Base-by-base conservation (phyloP, 2,113 vertebrate species). In the Siniperca knerii region DNA sequence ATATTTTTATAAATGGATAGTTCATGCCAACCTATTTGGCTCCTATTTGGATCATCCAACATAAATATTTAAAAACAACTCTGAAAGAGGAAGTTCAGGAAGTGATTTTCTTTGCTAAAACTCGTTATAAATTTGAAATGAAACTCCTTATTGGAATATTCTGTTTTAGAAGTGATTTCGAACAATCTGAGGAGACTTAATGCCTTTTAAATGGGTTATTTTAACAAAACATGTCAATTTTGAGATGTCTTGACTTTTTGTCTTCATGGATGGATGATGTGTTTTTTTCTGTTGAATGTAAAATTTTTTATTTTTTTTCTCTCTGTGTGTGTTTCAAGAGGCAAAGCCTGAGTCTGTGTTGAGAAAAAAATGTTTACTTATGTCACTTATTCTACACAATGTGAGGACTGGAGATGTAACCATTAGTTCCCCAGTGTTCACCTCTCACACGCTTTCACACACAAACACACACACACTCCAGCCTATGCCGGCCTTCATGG, bases 361-460 rank as follows among this genome's bases (percentile, higher is more conserved):
- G 23, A 61, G 55, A n/a, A n/a, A 70, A 66, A 3, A 68, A 5
- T 9, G 44, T 79, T 66, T 52, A 67, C 15, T 54, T 35, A 54
- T 42, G 25, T 79, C 61, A 25, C 72, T 48, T 21, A 48, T 46
- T 67, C 68, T 23, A 46, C 73, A 77, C 65, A 61, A 54, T n/a
- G 2, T 25, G 40, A 77, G 29, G 54, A 69, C 64, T 33, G 71
- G 37, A 76, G 76, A 80, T 37, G 50, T 82, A 74, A 82, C 73
- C 75, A 75, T 60, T 81, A 4, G 74, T 46, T 79, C 33, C 50
- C 42, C 72, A n/a, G 64, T 75, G 62, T 82, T 90, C 83, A 83
- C 84, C 71, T 66, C 60, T 50, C 42, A 40, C 71, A 64, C 74
- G 15, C 33, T 54, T 25, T 25, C 21, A 50, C 54, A 12, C 62